These are phyloP conservation scores for Sminthopsis crassicaudata DNA, from an alignment of 2,113 vertebrate genomes.

Conservation along the genomic window DNA sequence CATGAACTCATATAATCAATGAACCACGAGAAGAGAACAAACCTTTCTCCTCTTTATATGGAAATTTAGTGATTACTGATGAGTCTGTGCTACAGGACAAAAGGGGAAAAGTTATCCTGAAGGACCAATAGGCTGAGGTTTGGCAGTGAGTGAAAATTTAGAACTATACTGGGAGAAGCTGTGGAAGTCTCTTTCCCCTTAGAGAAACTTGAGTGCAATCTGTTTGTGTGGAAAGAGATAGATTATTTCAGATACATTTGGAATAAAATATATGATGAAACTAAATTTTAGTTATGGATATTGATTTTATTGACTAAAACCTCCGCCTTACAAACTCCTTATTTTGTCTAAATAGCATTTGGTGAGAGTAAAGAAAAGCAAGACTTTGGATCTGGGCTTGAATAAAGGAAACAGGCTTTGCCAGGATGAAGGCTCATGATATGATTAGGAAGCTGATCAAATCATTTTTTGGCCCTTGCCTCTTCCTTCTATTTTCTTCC, in stretches of 20 bases:
- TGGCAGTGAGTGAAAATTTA: not conserved
- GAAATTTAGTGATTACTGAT: conserved; percentile 33
- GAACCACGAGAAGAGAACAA: not conserved
- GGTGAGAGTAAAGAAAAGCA: conserved; percentile 40
- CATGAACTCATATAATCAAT: conserved; percentile 5
- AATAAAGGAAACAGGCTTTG: conserved; percentile 46
- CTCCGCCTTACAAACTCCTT: conserved; percentile 79
- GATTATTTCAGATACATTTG: conserved; percentile 83
- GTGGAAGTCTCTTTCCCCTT: not conserved
- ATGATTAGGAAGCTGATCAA: not conserved
- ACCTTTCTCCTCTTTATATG: not conserved
- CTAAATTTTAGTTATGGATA: conserved; percentile 85
- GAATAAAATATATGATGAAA: conserved; percentile 83
- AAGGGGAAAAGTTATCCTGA: not conserved
- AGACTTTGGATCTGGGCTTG: not conserved
- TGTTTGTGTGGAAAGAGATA: conserved; percentile 74
- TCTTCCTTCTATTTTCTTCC: not conserved
- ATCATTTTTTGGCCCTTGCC: not conserved
- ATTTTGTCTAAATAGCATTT: conserved; percentile 82
- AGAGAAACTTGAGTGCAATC: not conserved
- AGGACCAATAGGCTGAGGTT: not conserved
- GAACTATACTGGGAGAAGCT: not conserved
- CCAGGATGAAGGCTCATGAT: not conserved
- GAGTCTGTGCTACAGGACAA: not conserved
- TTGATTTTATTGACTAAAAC: conserved; percentile 83